Evolutionary conservation across 2,113 vertebrate species (phyloP), one percentile per base, ranked within the genome.

Genomic region (Irena cyanogastra): DNA sequence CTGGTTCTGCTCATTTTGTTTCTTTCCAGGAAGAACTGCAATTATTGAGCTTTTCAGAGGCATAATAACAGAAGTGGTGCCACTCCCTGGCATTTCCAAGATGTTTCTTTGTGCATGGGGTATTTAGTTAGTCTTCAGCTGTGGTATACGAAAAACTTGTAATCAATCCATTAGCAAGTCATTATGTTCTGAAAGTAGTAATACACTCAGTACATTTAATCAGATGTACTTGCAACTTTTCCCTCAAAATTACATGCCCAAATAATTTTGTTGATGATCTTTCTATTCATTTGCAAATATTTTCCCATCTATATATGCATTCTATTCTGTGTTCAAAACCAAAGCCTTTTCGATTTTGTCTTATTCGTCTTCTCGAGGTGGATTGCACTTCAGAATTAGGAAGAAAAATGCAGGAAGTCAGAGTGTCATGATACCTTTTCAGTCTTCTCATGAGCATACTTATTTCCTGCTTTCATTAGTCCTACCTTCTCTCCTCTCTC

Each of bases 161-260:
- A 89, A 82, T 91, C 83, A 89, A 69, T 93, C 85, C 64, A 92
- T 94, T 96, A 97, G 85, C 89, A 90, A 77, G 52, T 64, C 47
- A 87, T 95, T 94, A 42, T 47, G 20, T 63, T 92, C 71, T 96
- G 92, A 85, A 90, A 83, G 68, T 74, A 93, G 54, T 41, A 63
- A 41, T 83, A 71, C 45, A 64, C 47, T 75, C 56, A 84, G 35
- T 81, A 31, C 52, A 57, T 86, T 83, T 70, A 90, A 90, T 88
- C 71, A 64, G 68, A 60, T 71, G 45, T 83, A 56, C 31, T 93
- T 93, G 72, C 4, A n/a, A 83, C 31, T 88, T 77, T 33, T 68
- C 52, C 21, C 17, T 83, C 64, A 69, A 91, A 91, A 95, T 93
- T 70, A 83, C 66, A 83, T 54, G 69, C 45, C 76, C 74, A 63